Evolutionary conservation across 2,888 invertebrate genomes (phyloP).

Genomic region (Pandemis corylana): DNA sequence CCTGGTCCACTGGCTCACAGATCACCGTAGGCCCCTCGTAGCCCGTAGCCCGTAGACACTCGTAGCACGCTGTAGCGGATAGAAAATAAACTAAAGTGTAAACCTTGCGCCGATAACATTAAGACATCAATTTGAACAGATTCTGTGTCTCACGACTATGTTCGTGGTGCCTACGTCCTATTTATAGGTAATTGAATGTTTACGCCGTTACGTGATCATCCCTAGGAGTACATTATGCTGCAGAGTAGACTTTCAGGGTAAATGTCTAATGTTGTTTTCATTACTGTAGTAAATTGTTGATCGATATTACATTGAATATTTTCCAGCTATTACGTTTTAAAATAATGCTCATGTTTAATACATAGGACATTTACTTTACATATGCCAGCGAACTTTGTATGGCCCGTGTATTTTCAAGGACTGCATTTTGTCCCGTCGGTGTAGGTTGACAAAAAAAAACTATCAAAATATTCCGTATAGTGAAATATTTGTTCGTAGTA

Average conservation of each 20-base stretch:
- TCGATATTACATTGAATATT: neutral
- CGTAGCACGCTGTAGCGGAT: slow-evolving; percentile 40
- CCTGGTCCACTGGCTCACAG: slow-evolving; percentile 65
- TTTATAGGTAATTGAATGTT: neutral
- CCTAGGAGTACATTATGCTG: neutral
- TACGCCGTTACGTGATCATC: neutral
- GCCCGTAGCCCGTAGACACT: slow-evolving; percentile 45
- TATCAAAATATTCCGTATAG: neutral
- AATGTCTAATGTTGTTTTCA: neutral
- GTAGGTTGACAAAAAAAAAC: slow-evolving; percentile 29
- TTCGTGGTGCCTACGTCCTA: neutral
- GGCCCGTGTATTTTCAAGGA: slow-evolving; percentile 63
- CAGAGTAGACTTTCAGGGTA: neutral
- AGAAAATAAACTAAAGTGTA: slow-evolving; percentile 2
- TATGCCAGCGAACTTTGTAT: slow-evolving; percentile 67
- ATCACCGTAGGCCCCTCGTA: slow-evolving; percentile 59
- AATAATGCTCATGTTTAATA: slow-evolving; percentile 29
- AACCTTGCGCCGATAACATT: neutral
- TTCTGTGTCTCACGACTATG: neutral
- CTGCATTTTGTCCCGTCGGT: slow-evolving; percentile 50
- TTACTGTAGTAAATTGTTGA: neutral
- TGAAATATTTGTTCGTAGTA: neutral
- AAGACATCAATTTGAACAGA: neutral
- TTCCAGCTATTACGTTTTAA: neutral
- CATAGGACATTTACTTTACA: slow-evolving; percentile 64